Evolutionary conservation across 2,113 vertebrate genomes (phyloP).

Genomic region (Bubalus kerabau): DNA sequence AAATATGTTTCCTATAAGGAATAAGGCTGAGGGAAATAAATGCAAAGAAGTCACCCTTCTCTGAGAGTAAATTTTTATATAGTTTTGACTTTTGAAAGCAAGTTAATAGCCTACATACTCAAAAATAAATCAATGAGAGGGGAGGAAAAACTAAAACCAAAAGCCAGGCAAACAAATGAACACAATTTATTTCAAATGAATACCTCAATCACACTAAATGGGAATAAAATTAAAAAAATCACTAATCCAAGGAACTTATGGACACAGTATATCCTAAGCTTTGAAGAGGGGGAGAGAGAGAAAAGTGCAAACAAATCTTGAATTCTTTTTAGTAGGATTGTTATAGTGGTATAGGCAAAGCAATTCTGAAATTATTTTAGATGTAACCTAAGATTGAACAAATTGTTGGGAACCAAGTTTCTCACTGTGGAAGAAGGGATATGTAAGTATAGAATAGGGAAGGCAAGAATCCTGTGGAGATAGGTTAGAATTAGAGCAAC

Average conservation of each 20-base stretch:
- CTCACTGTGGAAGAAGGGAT: not conserved
- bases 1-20: not conserved
- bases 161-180: not conserved
- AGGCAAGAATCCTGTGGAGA: not conserved
- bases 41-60: not conserved
- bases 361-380: not conserved
- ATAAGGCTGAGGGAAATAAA: not conserved
- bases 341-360: not conserved
- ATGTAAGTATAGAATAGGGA: not conserved
- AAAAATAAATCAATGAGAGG: constrained; percentile 26
- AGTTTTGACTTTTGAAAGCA: constrained; percentile 8
- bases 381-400: not conserved
- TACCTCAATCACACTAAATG: not conserved
- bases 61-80: not conserved
- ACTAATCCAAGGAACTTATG: not conserved
- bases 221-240: not conserved
- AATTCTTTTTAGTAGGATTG: not conserved
- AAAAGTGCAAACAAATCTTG: not conserved
- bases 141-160: not conserved
- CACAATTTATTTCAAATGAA: not conserved
- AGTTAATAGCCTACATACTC: not conserved
- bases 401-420: not conserved
- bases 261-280: not conserved
- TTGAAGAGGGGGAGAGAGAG: not conserved
- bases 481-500: not conserved